Percentiles rank a stretch among this genome's conserved stretches.
Evolutionary conservation across 2,888 invertebrate genomes (phyloP).

Genomic region (Stenotaenia linearis): DNA sequence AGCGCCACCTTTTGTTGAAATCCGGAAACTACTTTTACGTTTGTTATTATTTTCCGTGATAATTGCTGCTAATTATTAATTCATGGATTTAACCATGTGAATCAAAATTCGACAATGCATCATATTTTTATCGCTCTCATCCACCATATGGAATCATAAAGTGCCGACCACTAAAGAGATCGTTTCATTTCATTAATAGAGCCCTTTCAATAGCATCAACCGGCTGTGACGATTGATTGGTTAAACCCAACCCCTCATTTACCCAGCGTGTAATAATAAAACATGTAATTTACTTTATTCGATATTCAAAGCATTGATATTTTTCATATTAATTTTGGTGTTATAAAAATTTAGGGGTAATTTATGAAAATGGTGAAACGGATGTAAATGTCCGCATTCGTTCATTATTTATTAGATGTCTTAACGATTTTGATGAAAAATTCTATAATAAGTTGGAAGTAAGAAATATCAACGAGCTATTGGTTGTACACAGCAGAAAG

Average conservation of each 20-base stretch:
- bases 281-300: not conserved
- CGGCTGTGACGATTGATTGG: constrained; percentile 12
- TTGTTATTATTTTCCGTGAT: not conserved
- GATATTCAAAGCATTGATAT: too few species aligned
- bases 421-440: too few species aligned
- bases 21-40: too few species aligned
- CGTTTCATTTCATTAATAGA: constrained; percentile 6
- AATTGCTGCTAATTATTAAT: not conserved
- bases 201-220: not conserved
- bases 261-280: not conserved
- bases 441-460: too few species aligned
- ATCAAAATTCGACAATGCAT: constrained; percentile 1
- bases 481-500: too few species aligned
- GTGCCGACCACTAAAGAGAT: not conserved
- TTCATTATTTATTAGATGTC: too few species aligned
- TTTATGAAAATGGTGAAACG: not conserved
- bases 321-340: not conserved
- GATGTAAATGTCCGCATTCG: too few species aligned
- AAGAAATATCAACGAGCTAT: too few species aligned
- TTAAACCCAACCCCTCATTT: not conserved
- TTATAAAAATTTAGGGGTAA: not conserved
- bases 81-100: not conserved
- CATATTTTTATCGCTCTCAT: not conserved
- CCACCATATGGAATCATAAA: constrained; percentile 3
- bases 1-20: not conserved